These are phyloP conservation scores for Peromyscus aztecus DNA, from an alignment of 2,797 vertebrate genomes.

Conservation along the genomic window DNA sequence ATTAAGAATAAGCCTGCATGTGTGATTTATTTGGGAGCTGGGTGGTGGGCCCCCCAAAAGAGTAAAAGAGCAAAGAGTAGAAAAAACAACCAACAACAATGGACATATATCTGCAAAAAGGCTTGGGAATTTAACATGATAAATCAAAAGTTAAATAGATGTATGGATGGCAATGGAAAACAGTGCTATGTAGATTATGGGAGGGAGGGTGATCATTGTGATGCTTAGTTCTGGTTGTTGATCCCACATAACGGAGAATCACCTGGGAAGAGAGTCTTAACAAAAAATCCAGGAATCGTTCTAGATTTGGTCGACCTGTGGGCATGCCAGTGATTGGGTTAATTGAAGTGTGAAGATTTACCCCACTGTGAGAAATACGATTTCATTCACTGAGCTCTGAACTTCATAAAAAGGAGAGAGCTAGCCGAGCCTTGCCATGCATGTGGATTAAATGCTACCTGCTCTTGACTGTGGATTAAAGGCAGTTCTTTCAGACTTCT, in stretches of 20 bases:
- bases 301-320: background rate
- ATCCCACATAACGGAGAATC: background rate
- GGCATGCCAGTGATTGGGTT: background rate
- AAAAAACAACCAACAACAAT: no score
- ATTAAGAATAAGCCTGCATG: no score
- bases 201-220: background rate
- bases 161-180: background rate
- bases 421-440: background rate
- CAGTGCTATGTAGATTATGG: background rate
- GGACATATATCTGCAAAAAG: slow-evolving; percentile 2
- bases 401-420: background rate
- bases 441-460: background rate
- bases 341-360: background rate
- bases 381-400: background rate
- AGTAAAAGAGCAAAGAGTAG: no score
- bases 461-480: background rate
- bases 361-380: background rate
- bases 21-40: no score
- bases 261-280: background rate
- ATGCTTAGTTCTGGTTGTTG: background rate
- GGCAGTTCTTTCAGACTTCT: background rate
- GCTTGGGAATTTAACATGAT: background rate
- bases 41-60: no score
- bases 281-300: background rate
- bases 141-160: background rate